Conservation (phyloP, 2,888 invertebrate species). For the Entomobrya multifasciata region DNA sequence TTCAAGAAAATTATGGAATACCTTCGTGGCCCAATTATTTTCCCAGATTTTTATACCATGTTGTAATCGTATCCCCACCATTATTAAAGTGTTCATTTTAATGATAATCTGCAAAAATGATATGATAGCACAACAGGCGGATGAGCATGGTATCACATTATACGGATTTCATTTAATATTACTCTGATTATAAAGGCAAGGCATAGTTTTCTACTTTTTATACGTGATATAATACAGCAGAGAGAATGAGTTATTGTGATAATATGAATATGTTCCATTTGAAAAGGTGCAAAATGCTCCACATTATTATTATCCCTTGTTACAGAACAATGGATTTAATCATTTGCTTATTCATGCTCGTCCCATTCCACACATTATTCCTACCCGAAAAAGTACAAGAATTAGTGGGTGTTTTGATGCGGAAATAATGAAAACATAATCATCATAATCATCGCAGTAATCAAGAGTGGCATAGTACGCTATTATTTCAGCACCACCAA, state of each 20-base stretch:
- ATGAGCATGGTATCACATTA: background rate
- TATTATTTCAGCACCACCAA: constrained; percentile 54
- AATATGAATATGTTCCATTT: constrained; percentile 10
- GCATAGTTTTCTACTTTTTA: background rate
- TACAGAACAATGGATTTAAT: constrained; percentile 53
- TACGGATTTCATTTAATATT: no score
- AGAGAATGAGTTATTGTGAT: no score
- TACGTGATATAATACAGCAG: no score
- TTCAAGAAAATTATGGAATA: no score
- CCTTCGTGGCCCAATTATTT: no score
- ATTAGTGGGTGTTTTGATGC: constrained; percentile 51
- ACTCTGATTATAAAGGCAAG: background rate
- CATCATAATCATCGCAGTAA: constrained; percentile 60
- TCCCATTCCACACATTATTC: constrained; percentile 9
- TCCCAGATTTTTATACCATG: no score
- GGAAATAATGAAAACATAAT: constrained; percentile 67
- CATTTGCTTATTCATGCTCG: constrained; percentile 41
- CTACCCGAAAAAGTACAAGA: background rate
- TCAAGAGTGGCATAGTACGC: constrained; percentile 57
- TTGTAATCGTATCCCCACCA: no score
- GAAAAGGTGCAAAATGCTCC: constrained; percentile 47
- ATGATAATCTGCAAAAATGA: background rate
- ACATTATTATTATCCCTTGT: constrained; percentile 42
- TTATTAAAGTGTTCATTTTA: no score
- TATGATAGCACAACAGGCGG: background rate